These are phyloP conservation scores for Bos javanicus DNA, from an alignment of 2,113 vertebrate genomes.

Conservation along the genomic window DNA sequence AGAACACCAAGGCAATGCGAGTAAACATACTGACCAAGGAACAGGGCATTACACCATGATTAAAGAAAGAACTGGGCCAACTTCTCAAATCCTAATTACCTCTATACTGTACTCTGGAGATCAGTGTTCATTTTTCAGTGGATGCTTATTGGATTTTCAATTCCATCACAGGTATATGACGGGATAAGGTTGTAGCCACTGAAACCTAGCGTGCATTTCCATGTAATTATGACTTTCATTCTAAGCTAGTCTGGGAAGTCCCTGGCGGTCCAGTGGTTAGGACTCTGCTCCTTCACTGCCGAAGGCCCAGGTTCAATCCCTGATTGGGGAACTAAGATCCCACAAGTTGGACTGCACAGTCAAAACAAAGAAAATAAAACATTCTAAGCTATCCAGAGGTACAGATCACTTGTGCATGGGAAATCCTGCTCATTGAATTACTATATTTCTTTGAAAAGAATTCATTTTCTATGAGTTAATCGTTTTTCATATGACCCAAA, in stretches of 20 bases:
- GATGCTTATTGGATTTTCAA: not conserved
- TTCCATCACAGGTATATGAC: not conserved
- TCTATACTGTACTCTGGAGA: not conserved
- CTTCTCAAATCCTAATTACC: not conserved
- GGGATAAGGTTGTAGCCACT: not conserved
- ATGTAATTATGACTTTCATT: not conserved
- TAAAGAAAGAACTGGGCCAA: not conserved
- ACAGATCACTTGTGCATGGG: not conserved
- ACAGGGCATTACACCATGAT: not conserved
- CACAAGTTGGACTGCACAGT: not conserved
- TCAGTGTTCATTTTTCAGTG: not conserved
- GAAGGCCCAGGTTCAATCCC: not conserved
- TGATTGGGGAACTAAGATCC: not conserved
- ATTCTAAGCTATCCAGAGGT: not conserved
- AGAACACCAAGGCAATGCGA: not conserved
- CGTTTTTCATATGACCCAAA: conserved; percentile 10
- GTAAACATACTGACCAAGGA: not conserved
- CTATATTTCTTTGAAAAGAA: conserved; percentile 46
- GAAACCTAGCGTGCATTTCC: not conserved
- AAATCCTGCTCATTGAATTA: not conserved
- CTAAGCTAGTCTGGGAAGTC: not conserved
- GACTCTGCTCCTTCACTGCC: not conserved
- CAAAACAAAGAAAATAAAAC: not conserved
- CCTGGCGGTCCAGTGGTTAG: not conserved
- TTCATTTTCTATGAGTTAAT: conserved; percentile 8